These are phyloP conservation scores for Cardiocondyla obscurior DNA, from an alignment of 1,140 invertebrate genomes.

Conservation along the genomic window DNA sequence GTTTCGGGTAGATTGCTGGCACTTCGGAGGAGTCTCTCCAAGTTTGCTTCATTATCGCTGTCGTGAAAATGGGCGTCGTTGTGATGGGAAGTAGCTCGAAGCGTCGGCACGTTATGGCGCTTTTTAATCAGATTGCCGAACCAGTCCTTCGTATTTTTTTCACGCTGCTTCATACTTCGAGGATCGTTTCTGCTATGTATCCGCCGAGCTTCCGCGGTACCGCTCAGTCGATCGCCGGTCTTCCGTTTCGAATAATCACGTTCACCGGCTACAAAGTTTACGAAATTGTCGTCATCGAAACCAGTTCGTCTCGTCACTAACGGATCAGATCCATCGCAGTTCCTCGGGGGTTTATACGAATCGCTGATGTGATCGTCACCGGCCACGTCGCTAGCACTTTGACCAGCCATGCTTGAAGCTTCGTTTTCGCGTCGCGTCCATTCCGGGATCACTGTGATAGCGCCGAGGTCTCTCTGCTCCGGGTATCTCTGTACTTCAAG, in stretches of 20 bases:
- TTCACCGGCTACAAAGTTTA: not conserved
- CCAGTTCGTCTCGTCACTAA: not conserved
- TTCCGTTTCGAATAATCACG: not conserved
- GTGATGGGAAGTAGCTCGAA: not conserved
- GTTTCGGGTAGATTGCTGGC: not conserved
- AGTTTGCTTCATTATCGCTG: constrained; percentile 18
- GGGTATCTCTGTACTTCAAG: constrained; percentile 19
- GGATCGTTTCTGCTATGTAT: not conserved
- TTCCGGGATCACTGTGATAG: not conserved
- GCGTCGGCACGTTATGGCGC: not conserved
- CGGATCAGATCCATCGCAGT: not conserved
- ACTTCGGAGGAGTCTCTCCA: not conserved
- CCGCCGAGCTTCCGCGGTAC: not conserved
- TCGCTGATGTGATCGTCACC: not conserved
- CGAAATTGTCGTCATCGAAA: not conserved
- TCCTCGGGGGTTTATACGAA: not conserved
- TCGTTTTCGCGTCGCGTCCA: constrained; percentile 28
- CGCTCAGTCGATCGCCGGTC: not conserved
- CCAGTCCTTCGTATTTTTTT: not conserved
- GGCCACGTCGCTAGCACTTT: constrained; percentile 22
- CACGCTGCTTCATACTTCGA: not conserved
- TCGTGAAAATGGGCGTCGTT: constrained; percentile 16
- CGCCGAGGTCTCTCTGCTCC: constrained; percentile 6
- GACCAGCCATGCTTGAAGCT: constrained; percentile 3
- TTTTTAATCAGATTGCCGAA: not conserved